A percentile compares a stretch with the other conserved stretches of the same genome.
phyloP scores from a whole-genome alignment of 2,797 vertebrate species.

The Agapornis canus region DNA sequence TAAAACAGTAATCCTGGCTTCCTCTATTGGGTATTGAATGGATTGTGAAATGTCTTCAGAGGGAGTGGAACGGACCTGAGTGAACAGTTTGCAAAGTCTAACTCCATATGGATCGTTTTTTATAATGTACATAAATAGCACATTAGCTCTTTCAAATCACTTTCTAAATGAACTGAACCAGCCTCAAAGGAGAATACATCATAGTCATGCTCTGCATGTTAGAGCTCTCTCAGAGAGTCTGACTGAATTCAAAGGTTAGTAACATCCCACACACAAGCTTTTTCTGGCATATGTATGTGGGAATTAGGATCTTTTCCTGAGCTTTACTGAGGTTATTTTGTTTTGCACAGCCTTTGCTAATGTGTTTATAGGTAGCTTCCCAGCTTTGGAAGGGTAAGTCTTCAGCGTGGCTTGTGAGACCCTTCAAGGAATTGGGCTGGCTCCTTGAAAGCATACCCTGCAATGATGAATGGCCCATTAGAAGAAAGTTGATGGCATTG shows the following conservation, averaged over 20 bases:
- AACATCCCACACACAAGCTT: conserved; percentile 26
- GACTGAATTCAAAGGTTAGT: conserved; percentile 55
- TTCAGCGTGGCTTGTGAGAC: not conserved
- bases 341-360: not conserved
- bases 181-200: conserved; percentile 60
- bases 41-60: conserved; percentile 58
- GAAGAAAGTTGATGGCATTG: conserved; percentile 40
- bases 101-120: conserved; percentile 57
- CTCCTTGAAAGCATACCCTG: conserved; percentile 47
- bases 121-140: conserved; percentile 61
- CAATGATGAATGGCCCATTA: conserved; percentile 38
- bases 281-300: conserved; percentile 2
- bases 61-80: not conserved
- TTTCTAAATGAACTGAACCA: conserved; percentile 56
- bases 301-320: not conserved
- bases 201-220: not conserved
- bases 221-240: conserved; percentile 8
- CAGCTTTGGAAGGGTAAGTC: not conserved
- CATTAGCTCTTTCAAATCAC: conserved; percentile 53
- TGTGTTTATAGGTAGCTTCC: not conserved
- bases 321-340: conserved; percentile 14
- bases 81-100: conserved; percentile 42
- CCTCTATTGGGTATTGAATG: conserved; percentile 32
- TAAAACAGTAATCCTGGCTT: conserved; percentile 50
- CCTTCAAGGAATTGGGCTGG: not conserved